Base-by-base conservation (phyloP, 1,140 invertebrate species). In the Bathynomus jamesi region DNA sequence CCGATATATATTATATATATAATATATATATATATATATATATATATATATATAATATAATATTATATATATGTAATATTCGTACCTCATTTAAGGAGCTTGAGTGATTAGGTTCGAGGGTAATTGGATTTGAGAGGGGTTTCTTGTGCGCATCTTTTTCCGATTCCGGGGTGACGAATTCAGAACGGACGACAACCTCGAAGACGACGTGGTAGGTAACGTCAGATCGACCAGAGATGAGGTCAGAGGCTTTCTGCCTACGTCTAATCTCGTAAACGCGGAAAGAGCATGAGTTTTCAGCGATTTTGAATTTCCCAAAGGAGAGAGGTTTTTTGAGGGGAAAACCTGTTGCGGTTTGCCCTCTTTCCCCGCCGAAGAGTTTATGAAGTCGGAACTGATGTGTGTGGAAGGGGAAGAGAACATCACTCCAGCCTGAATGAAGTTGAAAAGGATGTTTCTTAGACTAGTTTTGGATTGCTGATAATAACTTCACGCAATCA, bases 271-370 rank as follows among this genome's bases (percentile, higher is more conserved):
- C 3, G 71, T 76, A 69, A 76, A 76, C 65, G 75, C 75, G 0
- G 75, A 76, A 7, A 73, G 75, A 66, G 72, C 71, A 64, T 76
- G 75, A 32, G 75, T 71, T 40, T 71, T 73, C 13, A 76, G 69
- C n/a, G 40, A 53, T 11, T 53, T 53, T 11, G 11, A 11, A 5
- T 53, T 21, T 53, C 13, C 13, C 7, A 7, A 7, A 53, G 40
- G 21, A 21, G 40, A 17, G 13, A 21, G 40, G 1, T 11, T 17
- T 21, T 53, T 53, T 53, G 40, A 5, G 13, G 13, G 11, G 11
- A 21, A 53, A 53, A 53, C 11, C 21, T 53, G 40, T 11, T 21
- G 40, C 13, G 11, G 21, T 53, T 53, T 53, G 40, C 11, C 2
- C 13, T 53, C 40, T 5, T 53, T 53, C 5, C 21, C 11, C 21